phyloP scores from a whole-genome alignment of 2,797 vertebrate species.

The Poecile montanus region DNA sequence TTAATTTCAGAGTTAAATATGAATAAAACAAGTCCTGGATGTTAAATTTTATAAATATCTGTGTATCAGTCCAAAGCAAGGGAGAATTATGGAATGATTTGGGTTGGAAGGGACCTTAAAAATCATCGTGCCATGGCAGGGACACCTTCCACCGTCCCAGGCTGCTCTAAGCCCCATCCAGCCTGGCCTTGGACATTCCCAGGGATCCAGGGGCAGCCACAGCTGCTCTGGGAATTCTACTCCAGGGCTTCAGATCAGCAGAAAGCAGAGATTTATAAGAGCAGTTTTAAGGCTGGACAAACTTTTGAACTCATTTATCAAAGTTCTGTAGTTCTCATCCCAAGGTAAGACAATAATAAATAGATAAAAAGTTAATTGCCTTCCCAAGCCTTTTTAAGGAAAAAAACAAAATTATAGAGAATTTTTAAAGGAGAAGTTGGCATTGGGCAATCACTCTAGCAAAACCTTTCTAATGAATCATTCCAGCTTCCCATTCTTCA shows the following conservation, averaged over 20 bases:
- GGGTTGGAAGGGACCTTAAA: neutral
- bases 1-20: neutral
- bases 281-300: neutral
- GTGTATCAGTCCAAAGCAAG: neutral
- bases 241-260: neutral
- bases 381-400: neutral
- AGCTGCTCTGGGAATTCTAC: neutral
- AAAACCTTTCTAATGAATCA: conserved; percentile 2
- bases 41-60: neutral
- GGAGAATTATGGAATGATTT: neutral
- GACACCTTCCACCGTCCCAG: neutral
- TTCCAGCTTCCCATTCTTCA: neutral
- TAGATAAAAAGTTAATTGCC: neutral
- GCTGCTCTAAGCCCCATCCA: rapidly evolving
- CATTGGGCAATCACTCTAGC: neutral
- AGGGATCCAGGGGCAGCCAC: neutral
- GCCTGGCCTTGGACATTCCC: rapidly evolving
- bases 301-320: conserved; percentile 5
- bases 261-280: neutral
- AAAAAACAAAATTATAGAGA: neutral
- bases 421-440: conserved; percentile 4
- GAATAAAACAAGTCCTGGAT: neutral
- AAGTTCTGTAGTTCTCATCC: neutral
- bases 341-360: conserved; percentile 42
- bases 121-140: neutral